These are phyloP conservation scores for Plodia interpunctella DNA, from an alignment of 1,140 invertebrate species.

Conservation along the genomic window DNA sequence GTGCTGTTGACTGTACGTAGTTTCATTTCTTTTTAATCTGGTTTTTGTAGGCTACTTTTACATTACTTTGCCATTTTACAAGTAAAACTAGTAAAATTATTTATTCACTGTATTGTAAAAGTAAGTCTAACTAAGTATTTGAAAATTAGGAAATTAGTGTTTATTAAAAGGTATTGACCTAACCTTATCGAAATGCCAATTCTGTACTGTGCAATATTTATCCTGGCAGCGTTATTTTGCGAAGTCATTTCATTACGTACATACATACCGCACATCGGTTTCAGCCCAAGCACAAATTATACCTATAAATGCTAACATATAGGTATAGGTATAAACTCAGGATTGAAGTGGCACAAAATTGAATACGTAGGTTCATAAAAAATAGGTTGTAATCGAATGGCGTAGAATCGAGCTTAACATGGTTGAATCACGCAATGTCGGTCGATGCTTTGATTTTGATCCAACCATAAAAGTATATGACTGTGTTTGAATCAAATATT, in stretches of 20 bases:
- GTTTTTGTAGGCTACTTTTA: too few species aligned
- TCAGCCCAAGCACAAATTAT: neutral
- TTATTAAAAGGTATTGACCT: too few species aligned
- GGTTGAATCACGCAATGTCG: neutral
- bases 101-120: too few species aligned
- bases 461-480: conserved; percentile 5
- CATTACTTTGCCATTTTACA: too few species aligned
- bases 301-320: neutral
- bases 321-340: neutral
- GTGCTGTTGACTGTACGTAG: too few species aligned
- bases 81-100: too few species aligned
- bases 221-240: neutral
- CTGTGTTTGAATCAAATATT: neutral
- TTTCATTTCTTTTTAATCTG: too few species aligned
- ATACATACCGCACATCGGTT: neutral
- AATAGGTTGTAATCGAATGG: conserved; percentile 4
- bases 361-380: neutral
- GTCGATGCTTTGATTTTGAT: neutral
- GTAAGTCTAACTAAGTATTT: too few species aligned
- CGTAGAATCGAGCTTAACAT: neutral
- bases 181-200: neutral
- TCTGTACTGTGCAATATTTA: neutral
- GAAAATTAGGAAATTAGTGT: too few species aligned
- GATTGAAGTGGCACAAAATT: too few species aligned
- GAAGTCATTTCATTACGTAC: conserved; percentile 4